Evolutionary conservation across 2,113 vertebrate species (phyloP), one percentile per base, ranked within the genome.

Genomic region (Nothocercus nigrocapillus): DNA sequence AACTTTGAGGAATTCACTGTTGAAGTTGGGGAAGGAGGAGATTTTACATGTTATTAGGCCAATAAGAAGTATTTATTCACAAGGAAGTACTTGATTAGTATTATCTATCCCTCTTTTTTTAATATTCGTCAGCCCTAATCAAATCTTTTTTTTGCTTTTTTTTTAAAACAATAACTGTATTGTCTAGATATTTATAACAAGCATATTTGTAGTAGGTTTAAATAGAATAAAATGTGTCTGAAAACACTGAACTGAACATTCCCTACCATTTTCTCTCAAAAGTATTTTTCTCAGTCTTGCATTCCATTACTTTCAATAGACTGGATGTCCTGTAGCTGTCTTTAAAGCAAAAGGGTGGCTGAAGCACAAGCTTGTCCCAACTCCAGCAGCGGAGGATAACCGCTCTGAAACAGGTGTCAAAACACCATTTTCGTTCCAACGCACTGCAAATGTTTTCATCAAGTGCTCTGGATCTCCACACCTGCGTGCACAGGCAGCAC

Each of bases 351-450:
- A 36, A 4, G 14, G 10, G 45, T 44, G 34, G 44, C 4, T 0
- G 67, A 45, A 77, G 36, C 54, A 17, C 34, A 16, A 25, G n/a
- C 42, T 72, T 51, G 45, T 32, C 27, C 54, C 2, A 15, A 21
- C 11, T 36, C 11, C 85, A 61, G 34, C 34, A 8, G 51, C 1
- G 6, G 36, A 62, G 9, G 15, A 25, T 9, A 40, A 30, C 10
- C 22, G 13, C 66, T 32, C 25, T 5, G 51, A 34, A 1, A 25
- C 44, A 47, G 40, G 34, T 49, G 36, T 22, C 17, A 30, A 64
- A 8, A 0, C 0, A 20, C 4, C 45, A n/a, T 21, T 18, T n/a
- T 56, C 25, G 6, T 32, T 3, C 56, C 2, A 25, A 14, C 66
- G 54, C 9, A 4, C 54, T 18, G 54, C 54, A 58, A 18, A 17